phyloP scores from a whole-genome alignment of 2,888 invertebrate genomes.

The Epiblema foenella region DNA sequence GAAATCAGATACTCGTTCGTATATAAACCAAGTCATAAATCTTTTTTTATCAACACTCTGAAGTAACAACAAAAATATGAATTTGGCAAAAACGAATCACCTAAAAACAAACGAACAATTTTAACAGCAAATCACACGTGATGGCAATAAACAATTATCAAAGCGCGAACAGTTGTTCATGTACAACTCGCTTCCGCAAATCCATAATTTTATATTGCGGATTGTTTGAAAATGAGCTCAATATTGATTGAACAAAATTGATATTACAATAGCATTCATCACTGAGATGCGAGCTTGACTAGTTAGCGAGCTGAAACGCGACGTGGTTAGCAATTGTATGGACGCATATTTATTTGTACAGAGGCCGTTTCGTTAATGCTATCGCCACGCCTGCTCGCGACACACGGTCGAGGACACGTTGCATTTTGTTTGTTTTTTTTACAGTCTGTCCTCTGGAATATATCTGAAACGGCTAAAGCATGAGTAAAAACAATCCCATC shows the following conservation, averaged over 20 bases:
- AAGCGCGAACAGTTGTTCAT: constrained; percentile 39
- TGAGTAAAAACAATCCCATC: too few species aligned
- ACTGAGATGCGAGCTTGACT: constrained; percentile 12
- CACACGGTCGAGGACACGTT: constrained; percentile 13
- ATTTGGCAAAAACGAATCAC: constrained; percentile 21
- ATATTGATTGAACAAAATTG: background rate
- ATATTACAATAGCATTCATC: background rate
- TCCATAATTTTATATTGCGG: background rate
- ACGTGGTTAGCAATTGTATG: constrained; percentile 32
- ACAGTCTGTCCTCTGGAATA: background rate
- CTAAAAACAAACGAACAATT: constrained; percentile 22
- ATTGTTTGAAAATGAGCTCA: background rate
- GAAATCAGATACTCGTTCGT: too few species aligned
- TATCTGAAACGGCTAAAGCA: too few species aligned
- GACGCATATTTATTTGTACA: constrained; percentile 53
- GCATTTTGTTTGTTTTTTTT: background rate
- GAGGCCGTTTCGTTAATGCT: constrained; percentile 47
- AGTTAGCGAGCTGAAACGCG: constrained; percentile 17
- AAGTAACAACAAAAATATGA: constrained; percentile 6
- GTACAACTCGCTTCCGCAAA: background rate
- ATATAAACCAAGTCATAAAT: background rate
- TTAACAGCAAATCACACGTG: constrained; percentile 31
- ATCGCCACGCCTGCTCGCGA: constrained; percentile 31
- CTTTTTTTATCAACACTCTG: too few species aligned
- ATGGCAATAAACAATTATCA: constrained; percentile 43